Conservation (phyloP, 2,113 vertebrate species). For the Myotis brandtii region DNA sequence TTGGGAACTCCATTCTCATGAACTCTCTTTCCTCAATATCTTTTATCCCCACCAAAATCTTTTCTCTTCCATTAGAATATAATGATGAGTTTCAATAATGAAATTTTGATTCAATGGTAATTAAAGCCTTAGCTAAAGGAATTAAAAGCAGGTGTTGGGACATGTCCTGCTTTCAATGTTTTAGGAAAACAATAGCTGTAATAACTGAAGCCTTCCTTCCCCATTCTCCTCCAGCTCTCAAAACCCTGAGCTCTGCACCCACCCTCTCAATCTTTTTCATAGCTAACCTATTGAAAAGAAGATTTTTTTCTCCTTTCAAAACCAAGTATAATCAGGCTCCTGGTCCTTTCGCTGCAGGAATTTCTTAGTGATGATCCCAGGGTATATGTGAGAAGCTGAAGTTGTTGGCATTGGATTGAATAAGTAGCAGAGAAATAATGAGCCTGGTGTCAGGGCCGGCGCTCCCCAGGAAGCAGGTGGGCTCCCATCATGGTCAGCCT, state of each 20-base stretch:
- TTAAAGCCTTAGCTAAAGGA: not conserved
- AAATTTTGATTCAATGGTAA: slow-evolving; percentile 46
- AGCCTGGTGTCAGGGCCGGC: not conserved
- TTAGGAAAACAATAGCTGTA: not conserved
- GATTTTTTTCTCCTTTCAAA: not conserved
- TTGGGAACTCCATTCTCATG: not conserved
- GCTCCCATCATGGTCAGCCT: not conserved
- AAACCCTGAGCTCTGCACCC: not conserved
- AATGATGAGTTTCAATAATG: not conserved
- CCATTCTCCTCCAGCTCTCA: not conserved
- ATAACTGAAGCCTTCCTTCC: not conserved
- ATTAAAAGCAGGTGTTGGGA: slow-evolving; percentile 1
- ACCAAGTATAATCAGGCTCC: not conserved
- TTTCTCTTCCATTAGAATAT: not conserved
- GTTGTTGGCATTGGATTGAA: not conserved
- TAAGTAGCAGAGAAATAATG: not conserved
- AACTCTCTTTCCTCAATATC: not conserved
- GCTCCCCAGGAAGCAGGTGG: not conserved
- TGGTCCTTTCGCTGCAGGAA: not conserved
- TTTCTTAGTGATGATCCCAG: not conserved
- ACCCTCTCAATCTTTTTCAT: not conserved
- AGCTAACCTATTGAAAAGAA: slow-evolving; percentile 27
- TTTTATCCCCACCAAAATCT: not conserved
- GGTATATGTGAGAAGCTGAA: not conserved
- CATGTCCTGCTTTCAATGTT: not conserved